Evolutionary conservation across 2,113 vertebrate genomes (phyloP).

Genomic region (Axis porcinus): DNA sequence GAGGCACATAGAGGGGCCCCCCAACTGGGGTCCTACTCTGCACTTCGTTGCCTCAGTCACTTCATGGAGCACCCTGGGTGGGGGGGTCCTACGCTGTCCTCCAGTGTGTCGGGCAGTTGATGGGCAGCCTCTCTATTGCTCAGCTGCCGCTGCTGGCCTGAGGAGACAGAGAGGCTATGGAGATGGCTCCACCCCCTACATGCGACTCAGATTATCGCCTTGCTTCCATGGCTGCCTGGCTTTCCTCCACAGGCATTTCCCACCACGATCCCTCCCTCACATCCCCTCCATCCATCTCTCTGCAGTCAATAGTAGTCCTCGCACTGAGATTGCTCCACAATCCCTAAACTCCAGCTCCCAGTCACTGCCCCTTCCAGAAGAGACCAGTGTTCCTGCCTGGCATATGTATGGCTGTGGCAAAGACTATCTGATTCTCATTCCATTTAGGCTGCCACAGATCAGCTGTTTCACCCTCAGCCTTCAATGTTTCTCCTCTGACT

Average conservation of each 20-base stretch:
- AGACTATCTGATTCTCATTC: background rate
- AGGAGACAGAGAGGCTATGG: background rate
- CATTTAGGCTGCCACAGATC: background rate
- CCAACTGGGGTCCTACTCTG: background rate
- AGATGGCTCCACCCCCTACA: background rate
- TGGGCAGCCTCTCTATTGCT: background rate
- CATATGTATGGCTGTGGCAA: background rate
- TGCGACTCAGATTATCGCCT: background rate
- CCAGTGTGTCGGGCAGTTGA: background rate
- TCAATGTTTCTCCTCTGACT: background rate
- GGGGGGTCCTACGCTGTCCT: background rate
- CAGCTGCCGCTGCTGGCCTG: background rate
- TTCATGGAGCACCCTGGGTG: background rate
- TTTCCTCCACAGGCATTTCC: background rate
- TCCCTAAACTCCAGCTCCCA: background rate
- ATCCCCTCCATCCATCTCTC: background rate
- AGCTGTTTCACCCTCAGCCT: background rate
- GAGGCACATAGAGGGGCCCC: background rate
- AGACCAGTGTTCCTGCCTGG: rapidly evolving
- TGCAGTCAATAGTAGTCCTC: background rate
- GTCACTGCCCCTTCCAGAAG: background rate
- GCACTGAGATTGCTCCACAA: background rate
- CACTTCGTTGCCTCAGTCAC: background rate
- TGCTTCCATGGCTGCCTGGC: background rate
- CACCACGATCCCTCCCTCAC: background rate